Evolutionary conservation across 23 tunicate species (phyloP).

Genomic region (Diplosoma virens): DNA sequence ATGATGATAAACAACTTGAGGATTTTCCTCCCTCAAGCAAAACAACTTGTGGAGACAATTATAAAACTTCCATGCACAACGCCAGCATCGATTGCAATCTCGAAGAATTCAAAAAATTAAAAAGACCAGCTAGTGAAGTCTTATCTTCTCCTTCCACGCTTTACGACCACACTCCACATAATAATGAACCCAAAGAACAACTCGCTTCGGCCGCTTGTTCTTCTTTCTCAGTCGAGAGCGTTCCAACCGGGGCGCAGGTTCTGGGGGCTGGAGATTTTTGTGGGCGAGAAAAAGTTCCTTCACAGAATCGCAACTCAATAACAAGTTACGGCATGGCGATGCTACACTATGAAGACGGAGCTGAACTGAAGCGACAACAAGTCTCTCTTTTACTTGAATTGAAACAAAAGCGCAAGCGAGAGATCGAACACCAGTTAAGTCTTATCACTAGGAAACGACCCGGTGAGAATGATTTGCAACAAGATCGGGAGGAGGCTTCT

Average conservation of each 20-base stretch:
- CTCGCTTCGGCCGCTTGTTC: not conserved
- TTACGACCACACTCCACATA: not conserved
- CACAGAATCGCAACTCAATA: not conserved
- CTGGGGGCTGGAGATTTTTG: too few species aligned
- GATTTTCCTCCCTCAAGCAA: not conserved
- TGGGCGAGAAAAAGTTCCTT: too few species aligned
- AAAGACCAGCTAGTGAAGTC: constrained; percentile 14
- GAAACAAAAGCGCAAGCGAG: constrained; percentile 4
- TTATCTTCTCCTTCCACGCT: not conserved
- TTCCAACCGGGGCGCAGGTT: not conserved
- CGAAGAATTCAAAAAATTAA: not conserved
- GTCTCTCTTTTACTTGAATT: not conserved
- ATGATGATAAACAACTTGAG: not conserved
- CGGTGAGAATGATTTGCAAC: too few species aligned
- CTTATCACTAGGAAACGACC: too few species aligned
- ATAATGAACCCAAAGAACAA: not conserved
- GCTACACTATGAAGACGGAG: not conserved
- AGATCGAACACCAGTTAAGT: constrained; percentile 15
- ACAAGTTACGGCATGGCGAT: not conserved
- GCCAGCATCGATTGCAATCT: constrained; percentile 4
- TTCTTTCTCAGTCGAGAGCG: not conserved
- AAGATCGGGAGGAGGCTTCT: not conserved
- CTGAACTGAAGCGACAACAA: constrained; percentile 2
- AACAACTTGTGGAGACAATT: constrained; percentile 17
- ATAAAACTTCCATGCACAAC: constrained; percentile 14